Percentiles rank a stretch among this genome's conserved stretches.
Conservation (phyloP, 2,113 vertebrate species). For the Phrynosoma platyrhinos region DNA sequence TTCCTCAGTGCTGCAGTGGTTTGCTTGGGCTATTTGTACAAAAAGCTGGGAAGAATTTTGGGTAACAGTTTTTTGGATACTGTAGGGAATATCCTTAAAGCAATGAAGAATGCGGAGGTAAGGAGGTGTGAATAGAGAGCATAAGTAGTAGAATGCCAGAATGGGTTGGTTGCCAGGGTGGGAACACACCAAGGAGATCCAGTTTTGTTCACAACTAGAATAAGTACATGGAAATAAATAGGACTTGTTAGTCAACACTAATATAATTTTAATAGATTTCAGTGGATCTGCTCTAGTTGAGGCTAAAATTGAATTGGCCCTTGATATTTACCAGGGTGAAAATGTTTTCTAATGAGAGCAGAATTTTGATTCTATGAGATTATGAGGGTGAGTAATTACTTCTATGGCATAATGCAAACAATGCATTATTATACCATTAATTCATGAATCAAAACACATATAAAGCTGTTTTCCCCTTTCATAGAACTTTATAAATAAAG, state of each 20-base stretch:
- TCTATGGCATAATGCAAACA: neutral
- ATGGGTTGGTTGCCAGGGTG: neutral
- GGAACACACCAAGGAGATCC: neutral
- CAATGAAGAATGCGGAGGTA: slow-evolving; percentile 94
- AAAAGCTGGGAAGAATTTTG: slow-evolving; percentile 91
- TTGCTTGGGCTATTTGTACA: slow-evolving; percentile 91
- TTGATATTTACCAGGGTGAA: neutral
- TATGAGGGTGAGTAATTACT: neutral
- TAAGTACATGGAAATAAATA: too few species aligned
- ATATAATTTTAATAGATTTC: too few species aligned
- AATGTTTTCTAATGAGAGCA: neutral
- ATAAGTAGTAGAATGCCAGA: slow-evolving; percentile 34
- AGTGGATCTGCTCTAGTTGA: too few species aligned
- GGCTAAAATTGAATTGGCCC: too few species aligned
- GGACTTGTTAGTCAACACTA: too few species aligned
- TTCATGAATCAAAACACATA: neutral
- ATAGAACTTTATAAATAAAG: neutral
- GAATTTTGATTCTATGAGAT: neutral
- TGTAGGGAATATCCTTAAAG: slow-evolving; percentile 90
- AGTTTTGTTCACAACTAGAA: too few species aligned
- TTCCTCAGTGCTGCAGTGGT: slow-evolving; percentile 88
- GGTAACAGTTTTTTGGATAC: slow-evolving; percentile 87
- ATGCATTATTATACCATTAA: slow-evolving; percentile 5
- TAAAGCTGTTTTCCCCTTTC: neutral
- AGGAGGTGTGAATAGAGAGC: slow-evolving; percentile 68